These are phyloP conservation scores for Synergus japonicus DNA, from an alignment of 2,888 invertebrate genomes.

Conservation along the genomic window DNA sequence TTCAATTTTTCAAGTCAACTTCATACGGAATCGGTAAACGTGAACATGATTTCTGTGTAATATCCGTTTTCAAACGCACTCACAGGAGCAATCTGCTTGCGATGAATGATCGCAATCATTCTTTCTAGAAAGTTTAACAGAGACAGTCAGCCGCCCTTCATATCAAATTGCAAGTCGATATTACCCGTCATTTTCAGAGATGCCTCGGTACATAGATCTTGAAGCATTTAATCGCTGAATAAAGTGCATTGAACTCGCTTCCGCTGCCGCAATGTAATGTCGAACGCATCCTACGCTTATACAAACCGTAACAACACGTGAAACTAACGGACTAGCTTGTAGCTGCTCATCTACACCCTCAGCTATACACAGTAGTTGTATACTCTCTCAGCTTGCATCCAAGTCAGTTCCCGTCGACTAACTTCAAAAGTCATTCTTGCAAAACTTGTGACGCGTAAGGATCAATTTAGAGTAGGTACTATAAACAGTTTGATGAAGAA, in stretches of 20 bases:
- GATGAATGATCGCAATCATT: conserved; percentile 46
- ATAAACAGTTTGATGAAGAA: too few species aligned
- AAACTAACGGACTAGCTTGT: conserved; percentile 68
- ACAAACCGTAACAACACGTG: conserved; percentile 73
- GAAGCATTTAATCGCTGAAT: conserved; percentile 58
- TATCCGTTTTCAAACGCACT: conserved; percentile 43
- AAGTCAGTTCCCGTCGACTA: conserved; percentile 48
- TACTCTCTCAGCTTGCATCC: conserved; percentile 44
- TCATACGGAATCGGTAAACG: neutral
- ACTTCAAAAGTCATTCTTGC: neutral
- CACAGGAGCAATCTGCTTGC: conserved; percentile 44
- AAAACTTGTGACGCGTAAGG: neutral
- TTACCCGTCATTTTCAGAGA: conserved; percentile 61
- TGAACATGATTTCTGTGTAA: conserved; percentile 10
- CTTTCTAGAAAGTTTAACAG: conserved; percentile 43
- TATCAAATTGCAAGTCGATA: conserved; percentile 69
- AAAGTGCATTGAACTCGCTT: conserved; percentile 67
- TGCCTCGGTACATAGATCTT: conserved; percentile 64
- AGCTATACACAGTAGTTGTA: conserved; percentile 44
- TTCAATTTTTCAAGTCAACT: neutral
- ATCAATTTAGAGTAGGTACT: neutral
- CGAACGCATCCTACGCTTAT: conserved; percentile 72
- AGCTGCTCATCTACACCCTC: conserved; percentile 56
- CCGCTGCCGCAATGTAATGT: conserved; percentile 59
- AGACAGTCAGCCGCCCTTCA: conserved; percentile 49